Percentiles rank a stretch among this genome's conserved stretches.
Evolutionary conservation across 2,888 invertebrate genomes (phyloP).

Genomic region (Marronus borbonicus): DNA sequence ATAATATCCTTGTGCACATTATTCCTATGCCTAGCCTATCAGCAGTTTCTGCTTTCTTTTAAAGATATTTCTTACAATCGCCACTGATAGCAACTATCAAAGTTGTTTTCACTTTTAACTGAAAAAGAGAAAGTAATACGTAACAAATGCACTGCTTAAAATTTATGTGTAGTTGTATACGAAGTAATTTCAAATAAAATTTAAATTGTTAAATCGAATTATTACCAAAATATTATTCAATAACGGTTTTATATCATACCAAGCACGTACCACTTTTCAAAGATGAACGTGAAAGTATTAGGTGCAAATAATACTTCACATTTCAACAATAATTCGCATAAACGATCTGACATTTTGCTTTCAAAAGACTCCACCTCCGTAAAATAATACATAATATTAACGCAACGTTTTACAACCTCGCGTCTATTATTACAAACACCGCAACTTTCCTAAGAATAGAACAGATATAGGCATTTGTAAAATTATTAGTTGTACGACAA

Average conservation of each 20-base stretch:
- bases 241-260: no score
- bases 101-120: background rate
- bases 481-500: conserved; percentile 5
- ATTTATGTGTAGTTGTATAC: no score
- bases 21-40: no score
- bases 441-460: background rate
- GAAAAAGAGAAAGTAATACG: background rate
- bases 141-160: no score
- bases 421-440: no score
- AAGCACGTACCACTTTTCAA: background rate
- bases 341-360: conserved; percentile 1
- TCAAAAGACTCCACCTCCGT: background rate
- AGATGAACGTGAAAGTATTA: background rate
- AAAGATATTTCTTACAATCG: no score
- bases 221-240: no score
- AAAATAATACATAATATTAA: conserved; percentile 1
- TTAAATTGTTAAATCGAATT: no score
- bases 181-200: no score
- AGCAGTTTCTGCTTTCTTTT: no score
- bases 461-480: background rate
- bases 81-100: background rate
- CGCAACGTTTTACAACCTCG: no score
- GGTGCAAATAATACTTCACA: background rate
- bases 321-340: conserved; percentile 11
- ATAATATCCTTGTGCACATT: no score